Percentiles rank a stretch among this genome's conserved stretches.
phyloP scores from a whole-genome alignment of 2,797 vertebrate genomes.

The Rhinella marina region DNA sequence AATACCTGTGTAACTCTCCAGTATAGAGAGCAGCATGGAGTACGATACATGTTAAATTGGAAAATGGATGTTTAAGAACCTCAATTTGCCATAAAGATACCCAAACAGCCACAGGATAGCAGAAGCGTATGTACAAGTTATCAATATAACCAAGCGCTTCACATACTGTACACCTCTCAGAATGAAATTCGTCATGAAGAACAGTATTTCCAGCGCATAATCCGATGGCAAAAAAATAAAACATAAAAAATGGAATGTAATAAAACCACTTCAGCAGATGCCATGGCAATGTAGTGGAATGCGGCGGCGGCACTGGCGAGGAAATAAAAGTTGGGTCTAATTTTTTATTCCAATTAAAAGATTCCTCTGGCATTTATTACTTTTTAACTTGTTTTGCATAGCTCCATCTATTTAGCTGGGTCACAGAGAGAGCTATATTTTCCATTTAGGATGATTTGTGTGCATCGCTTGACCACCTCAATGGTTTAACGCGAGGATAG shows the following conservation, averaged over 20 bases:
- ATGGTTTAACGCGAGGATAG: conserved; percentile 85
- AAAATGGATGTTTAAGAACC: no score
- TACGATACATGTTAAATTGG: no score
- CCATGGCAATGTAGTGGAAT: conserved; percentile 78
- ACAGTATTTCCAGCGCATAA: conserved; percentile 67
- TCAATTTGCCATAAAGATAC: no score
- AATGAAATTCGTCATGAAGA: not conserved
- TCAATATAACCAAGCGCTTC: no score
- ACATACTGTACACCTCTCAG: no score
- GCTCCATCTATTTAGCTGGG: conserved; percentile 94
- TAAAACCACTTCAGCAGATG: conserved; percentile 70
- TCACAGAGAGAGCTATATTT: conserved; percentile 89
- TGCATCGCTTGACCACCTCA: conserved; percentile 95
- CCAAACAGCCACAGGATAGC: no score
- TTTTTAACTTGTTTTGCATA: conserved; percentile 92
- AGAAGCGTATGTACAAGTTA: no score
- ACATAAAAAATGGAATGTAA: not conserved
- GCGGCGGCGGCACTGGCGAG: conserved; percentile 82
- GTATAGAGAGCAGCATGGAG: no score
- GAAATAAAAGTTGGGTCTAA: conserved; percentile 80
- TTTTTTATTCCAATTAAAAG: conserved; percentile 94
- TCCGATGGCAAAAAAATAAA: conserved; percentile 70
- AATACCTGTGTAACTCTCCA: no score
- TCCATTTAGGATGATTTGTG: conserved; percentile 99
- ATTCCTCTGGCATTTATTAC: conserved; percentile 96